phyloP scores from a whole-genome alignment of 2,113 vertebrate species.

The Raphicerus campestris region DNA sequence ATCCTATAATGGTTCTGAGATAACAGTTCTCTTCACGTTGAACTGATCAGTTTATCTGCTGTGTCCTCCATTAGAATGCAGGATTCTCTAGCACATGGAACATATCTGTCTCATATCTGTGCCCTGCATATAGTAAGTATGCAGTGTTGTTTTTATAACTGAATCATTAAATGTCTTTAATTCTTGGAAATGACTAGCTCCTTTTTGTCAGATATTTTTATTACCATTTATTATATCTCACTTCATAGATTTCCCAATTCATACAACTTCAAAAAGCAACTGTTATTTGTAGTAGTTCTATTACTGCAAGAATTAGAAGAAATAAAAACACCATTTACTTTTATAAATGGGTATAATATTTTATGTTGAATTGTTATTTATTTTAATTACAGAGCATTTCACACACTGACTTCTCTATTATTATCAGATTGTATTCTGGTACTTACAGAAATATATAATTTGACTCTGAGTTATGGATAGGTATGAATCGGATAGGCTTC shows the following conservation, averaged over 20 bases:
- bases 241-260: neutral
- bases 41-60: neutral
- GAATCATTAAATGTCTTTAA: neutral
- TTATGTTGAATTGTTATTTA: neutral
- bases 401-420: neutral
- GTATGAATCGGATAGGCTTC: neutral
- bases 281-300: neutral
- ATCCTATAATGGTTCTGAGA: neutral
- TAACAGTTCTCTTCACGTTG: neutral
- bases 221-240: neutral
- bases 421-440: neutral
- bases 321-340: conserved; percentile 1
- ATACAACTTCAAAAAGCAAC: neutral
- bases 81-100: neutral
- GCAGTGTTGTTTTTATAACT: neutral
- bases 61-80: neutral
- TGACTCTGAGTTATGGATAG: neutral
- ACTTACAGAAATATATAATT: neutral
- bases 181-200: neutral
- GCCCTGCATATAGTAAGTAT: neutral
- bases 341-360: neutral
- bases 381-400: neutral
- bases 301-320: neutral
- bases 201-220: neutral
- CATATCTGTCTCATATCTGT: neutral